Conservation (phyloP, 2,888 invertebrate species). For the Leptinotarsa rubiginosa region DNA sequence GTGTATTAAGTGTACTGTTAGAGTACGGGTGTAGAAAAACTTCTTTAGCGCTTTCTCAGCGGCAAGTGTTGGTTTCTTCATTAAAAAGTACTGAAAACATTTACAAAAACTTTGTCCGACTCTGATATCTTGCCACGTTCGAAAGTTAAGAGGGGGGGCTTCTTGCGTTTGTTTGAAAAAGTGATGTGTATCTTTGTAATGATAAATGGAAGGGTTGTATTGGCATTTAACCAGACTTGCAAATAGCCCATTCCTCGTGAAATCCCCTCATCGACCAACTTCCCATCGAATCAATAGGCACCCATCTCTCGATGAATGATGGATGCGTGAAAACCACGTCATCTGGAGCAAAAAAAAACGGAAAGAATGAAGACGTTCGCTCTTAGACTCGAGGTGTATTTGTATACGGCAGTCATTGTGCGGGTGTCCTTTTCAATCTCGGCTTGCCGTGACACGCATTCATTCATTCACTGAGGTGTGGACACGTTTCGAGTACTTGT, state of each 20-base stretch:
- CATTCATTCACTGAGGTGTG: slow-evolving; percentile 64
- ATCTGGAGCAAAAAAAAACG: slow-evolving; percentile 2
- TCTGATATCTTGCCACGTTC: too few relatives aligned
- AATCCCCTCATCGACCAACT: background rate
- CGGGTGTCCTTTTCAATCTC: slow-evolving; percentile 62
- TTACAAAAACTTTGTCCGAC: too few relatives aligned
- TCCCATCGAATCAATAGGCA: slow-evolving; percentile 12
- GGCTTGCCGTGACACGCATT: slow-evolving; percentile 62
- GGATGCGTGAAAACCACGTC: background rate
- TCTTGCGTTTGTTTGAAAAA: too few relatives aligned
- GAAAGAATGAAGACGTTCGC: slow-evolving; percentile 13
- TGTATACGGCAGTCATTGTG: slow-evolving; percentile 56
- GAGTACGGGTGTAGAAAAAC: too few relatives aligned
- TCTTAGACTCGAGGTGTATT: slow-evolving; percentile 46
- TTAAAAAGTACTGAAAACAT: too few relatives aligned
- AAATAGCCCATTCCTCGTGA: background rate
- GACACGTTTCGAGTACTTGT: slow-evolving; percentile 63
- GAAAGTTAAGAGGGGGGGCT: too few relatives aligned
- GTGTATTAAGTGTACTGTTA: too few relatives aligned
- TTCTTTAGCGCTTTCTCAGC: too few relatives aligned
- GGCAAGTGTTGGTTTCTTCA: too few relatives aligned
- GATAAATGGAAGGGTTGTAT: too few relatives aligned
- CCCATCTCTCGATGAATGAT: slow-evolving; percentile 9
- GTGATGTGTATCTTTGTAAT: too few relatives aligned
- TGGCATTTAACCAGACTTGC: background rate